Evolutionary conservation across 2,113 vertebrate genomes (phyloP).

Genomic region (Phyllostomus hastatus): DNA sequence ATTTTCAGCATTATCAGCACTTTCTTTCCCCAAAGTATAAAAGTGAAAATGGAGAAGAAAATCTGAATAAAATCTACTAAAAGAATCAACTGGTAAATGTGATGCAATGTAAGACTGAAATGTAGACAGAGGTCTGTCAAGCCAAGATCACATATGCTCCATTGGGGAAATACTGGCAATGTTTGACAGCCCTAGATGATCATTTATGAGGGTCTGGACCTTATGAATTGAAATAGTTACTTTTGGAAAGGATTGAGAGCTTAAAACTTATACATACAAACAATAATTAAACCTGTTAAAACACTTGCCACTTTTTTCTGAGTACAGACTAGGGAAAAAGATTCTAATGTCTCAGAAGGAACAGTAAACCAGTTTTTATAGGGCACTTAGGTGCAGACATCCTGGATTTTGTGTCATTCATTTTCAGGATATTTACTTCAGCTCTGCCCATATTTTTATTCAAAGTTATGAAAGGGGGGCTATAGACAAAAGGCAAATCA

Average conservation of each 20-base stretch:
- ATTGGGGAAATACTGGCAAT: accelerated
- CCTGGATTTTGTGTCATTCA: not conserved
- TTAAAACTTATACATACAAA: not conserved
- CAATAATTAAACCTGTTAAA: not conserved
- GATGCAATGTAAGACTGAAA: not conserved
- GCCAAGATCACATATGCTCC: accelerated
- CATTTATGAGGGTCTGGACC: too few species aligned
- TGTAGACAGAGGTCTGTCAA: not conserved
- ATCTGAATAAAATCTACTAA: not conserved
- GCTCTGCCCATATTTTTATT: not conserved
- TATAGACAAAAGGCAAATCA: not conserved
- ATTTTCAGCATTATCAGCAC: not conserved
- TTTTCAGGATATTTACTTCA: not conserved
- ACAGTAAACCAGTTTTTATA: not conserved
- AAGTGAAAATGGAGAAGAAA: not conserved
- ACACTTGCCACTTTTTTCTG: not conserved
- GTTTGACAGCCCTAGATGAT: accelerated
- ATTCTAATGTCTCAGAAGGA: not conserved
- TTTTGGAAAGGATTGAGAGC: not conserved
- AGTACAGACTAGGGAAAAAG: not conserved
- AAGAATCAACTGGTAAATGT: not conserved
- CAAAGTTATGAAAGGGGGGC: not conserved
- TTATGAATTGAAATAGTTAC: not conserved
- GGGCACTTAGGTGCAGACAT: not conserved
- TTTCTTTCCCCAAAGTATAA: not conserved